Evolutionary conservation across 2,797 vertebrate genomes (phyloP).

Genomic region (Chaetodon trifasciatus): DNA sequence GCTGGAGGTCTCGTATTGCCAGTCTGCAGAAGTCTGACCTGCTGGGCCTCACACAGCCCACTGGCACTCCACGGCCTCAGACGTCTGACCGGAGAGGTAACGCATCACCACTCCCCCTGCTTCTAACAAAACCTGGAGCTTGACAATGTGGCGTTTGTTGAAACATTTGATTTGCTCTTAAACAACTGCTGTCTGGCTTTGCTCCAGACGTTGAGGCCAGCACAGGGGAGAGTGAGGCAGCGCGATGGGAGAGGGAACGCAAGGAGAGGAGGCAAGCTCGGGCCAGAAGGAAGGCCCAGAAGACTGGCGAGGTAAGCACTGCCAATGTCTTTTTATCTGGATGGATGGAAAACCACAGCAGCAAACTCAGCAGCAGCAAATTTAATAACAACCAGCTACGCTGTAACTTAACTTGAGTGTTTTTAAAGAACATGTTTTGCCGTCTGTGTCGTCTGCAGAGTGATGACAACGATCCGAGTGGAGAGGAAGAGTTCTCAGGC

Average conservation of each 20-base stretch:
- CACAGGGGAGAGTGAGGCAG: constrained; percentile 84
- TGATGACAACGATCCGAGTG: constrained; percentile 85
- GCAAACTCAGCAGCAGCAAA: background rate
- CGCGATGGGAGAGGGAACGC: constrained; percentile 81
- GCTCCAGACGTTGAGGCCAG: constrained; percentile 82
- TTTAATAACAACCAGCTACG: background rate
- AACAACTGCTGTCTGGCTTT: constrained; percentile 47
- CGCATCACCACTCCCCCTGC: background rate
- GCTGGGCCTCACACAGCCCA: constrained; percentile 88
- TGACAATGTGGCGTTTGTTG: background rate
- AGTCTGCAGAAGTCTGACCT: constrained; percentile 91
- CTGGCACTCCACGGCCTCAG: constrained; percentile 81
- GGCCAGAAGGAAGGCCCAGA: constrained; percentile 83
- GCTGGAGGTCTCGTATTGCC: constrained; percentile 90
- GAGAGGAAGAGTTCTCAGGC: constrained; percentile 82
- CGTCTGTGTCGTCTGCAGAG: constrained; percentile 69
- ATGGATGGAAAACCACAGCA: background rate
- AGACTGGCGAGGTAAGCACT: constrained; percentile 77
- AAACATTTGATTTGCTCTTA: constrained; percentile 28
- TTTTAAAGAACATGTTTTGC: constrained; percentile 15
- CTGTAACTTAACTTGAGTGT: background rate
- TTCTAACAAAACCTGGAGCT: background rate
- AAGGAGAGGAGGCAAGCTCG: constrained; percentile 82
- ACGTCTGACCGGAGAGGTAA: constrained; percentile 79
- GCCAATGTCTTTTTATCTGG: constrained; percentile 4